Conservation (phyloP, 2,888 invertebrate genomes). For the Melieria omissa region DNA sequence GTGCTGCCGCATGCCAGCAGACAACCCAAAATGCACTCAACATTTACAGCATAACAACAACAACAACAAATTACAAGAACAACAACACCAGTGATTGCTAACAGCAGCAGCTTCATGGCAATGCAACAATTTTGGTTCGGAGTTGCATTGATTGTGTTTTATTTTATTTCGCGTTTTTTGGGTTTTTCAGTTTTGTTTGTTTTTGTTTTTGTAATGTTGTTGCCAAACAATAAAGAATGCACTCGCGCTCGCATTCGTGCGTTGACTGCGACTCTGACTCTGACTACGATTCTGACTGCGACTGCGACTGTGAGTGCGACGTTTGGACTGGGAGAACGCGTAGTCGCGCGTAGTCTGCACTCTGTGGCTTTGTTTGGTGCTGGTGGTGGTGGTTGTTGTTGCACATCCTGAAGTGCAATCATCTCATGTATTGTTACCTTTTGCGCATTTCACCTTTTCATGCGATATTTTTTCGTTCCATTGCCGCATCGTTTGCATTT, state of each 20-base stretch:
- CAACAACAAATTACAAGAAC: background rate
- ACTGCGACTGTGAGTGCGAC: background rate
- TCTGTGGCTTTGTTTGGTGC: too few species aligned
- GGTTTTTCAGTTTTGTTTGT: constrained; percentile 30
- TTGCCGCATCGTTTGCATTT: background rate
- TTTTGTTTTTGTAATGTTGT: constrained; percentile 24
- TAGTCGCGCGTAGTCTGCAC: too few species aligned
- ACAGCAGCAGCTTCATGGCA: too few species aligned
- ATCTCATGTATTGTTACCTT: constrained; percentile 58
- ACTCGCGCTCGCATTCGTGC: constrained; percentile 15
- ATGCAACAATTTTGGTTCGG: too few species aligned
- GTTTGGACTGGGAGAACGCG: too few species aligned
- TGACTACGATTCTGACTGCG: background rate
- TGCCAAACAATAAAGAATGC: constrained; percentile 23
- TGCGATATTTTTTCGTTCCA: background rate
- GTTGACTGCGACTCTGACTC: constrained; percentile 3
- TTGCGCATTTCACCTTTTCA: constrained; percentile 31
- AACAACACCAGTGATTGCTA: too few species aligned
- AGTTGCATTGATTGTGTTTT: too few species aligned
- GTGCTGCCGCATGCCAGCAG: background rate
- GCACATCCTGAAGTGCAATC: constrained; percentile 58
- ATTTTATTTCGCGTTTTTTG: background rate
- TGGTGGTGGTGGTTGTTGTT: constrained; percentile 14
- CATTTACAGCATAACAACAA: background rate
- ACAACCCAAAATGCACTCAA: background rate